Evolutionary conservation across 2,888 invertebrate species (phyloP), one percentile per base, ranked within the genome.

Genomic region (Cheilosia impressa): DNA sequence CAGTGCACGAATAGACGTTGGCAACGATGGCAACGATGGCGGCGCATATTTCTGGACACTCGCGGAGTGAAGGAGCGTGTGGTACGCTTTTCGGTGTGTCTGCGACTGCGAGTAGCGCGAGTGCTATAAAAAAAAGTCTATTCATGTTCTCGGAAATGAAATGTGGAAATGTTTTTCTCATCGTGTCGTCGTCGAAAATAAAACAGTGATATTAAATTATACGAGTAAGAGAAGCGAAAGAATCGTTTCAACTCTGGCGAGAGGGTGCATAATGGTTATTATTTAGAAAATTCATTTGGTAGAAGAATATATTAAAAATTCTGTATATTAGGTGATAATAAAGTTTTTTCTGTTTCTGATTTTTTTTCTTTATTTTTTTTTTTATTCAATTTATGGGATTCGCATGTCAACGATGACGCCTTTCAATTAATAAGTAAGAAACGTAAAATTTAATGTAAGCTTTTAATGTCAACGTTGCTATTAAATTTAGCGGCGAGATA

Each of bases 131-230:
- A 75, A 63, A 75, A 75, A 75, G 65, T 75, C 55, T 63, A 75
- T 76, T 76, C 76, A 52, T 66, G 52, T 76, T 76, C 66, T 76
- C 76, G 58, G 66, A 76, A 66, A 76, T 68, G 24, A 72, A 68
- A 52, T 68, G 76, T 76, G 76, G 68, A 76, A 76, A 76, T 68
- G 76, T 43, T 52, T 76, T 76, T 57, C 53, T 47, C 55, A 24
- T 57, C 63, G 63, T 43, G 24, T 62, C 62, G 27, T 41, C 52
- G 52, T 7, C 52, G 69, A 76, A 76, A 58, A 76, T 76, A 76
- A 76, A 76, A 38, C 27, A 19, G 38, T 31, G 27, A 68, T 66
- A 76, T 66, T 52, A 76, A 68, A 68, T 68, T 68, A 76, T 52
- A 66, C 45, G 66, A 72, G 76, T 58, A 47, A 66, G 50, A 31